phyloP scores from a whole-genome alignment of 2,113 vertebrate genomes.

The Chamaea fasciata region DNA sequence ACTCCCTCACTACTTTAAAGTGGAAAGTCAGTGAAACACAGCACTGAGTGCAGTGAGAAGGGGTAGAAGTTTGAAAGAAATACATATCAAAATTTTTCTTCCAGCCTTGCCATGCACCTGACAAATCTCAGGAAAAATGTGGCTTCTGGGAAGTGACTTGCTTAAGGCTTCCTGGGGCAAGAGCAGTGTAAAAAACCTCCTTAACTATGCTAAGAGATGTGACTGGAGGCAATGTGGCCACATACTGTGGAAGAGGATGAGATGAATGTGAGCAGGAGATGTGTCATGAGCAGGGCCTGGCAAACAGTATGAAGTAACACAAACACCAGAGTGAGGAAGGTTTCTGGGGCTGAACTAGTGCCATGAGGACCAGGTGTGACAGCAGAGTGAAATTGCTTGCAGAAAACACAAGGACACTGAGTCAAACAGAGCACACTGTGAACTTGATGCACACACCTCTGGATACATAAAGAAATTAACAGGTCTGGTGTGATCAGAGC shows the following conservation, averaged over 20 bases:
- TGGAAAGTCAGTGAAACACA: background rate
- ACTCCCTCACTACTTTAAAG: background rate
- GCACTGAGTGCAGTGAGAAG: background rate
- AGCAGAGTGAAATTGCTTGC: fast-evolving
- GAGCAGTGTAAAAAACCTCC: background rate
- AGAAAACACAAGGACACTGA: background rate
- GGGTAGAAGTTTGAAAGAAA: background rate
- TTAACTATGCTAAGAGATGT: background rate
- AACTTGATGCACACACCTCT: background rate
- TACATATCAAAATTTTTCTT: background rate
- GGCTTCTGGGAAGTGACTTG: background rate
- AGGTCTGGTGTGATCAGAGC: background rate
- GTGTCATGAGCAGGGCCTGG: background rate
- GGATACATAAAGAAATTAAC: background rate
- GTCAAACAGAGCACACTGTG: background rate
- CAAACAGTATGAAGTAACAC: fast-evolving
- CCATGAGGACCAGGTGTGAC: fast-evolving
- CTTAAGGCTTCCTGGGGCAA: background rate
- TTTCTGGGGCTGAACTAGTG: background rate
- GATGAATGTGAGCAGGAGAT: background rate
- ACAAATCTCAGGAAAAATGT: background rate
- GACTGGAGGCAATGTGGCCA: background rate
- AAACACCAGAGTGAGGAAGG: background rate
- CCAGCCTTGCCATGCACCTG: background rate
- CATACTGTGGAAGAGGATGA: fast-evolving